These are phyloP conservation scores for Drosophila neocordata DNA, from an alignment of 1,140 invertebrate species.

Conservation along the genomic window DNA sequence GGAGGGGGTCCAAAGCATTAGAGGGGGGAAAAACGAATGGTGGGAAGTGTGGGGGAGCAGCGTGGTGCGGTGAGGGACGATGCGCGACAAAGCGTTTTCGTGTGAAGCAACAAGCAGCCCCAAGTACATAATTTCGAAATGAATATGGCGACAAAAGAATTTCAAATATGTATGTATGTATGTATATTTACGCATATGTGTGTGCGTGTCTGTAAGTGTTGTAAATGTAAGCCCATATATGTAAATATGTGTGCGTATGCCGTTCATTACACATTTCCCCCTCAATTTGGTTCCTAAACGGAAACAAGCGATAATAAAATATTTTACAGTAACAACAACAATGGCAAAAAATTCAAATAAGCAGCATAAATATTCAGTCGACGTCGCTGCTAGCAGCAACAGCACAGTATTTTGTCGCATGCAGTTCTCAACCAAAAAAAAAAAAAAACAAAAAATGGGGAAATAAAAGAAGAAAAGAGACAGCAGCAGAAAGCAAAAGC, in stretches of 20 bases:
- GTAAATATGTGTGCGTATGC: constrained; percentile 26
- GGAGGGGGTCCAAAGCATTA: constrained; percentile 11
- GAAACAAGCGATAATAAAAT: constrained; percentile 81
- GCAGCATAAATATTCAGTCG: constrained; percentile 60
- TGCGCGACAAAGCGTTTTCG: constrained; percentile 51
- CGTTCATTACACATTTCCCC: constrained; percentile 47
- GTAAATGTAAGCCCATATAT: constrained; percentile 20
- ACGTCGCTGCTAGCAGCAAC: constrained; percentile 32
- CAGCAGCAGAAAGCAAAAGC: constrained; percentile 52
- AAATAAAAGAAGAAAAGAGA: constrained; percentile 23
- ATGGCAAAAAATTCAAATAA: constrained; percentile 38
- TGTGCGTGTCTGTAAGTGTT: constrained; percentile 16
- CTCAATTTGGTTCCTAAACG: constrained; percentile 77
- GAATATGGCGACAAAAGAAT: constrained; percentile 75
- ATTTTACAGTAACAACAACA: constrained; percentile 65
- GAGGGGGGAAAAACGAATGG: neutral
- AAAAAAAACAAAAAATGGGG: constrained; percentile 24
- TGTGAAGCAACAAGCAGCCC: constrained; percentile 74
- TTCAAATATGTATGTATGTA: constrained; percentile 65
- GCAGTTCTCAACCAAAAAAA: constrained; percentile 28
- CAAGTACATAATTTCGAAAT: constrained; percentile 77
- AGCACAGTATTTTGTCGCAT: constrained; percentile 33
- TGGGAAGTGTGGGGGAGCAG: neutral
- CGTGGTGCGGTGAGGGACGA: constrained; percentile 15
- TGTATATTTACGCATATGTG: constrained; percentile 23